Conservation (phyloP, 2,113 vertebrate species). For the Atrichornis clamosus region DNA sequence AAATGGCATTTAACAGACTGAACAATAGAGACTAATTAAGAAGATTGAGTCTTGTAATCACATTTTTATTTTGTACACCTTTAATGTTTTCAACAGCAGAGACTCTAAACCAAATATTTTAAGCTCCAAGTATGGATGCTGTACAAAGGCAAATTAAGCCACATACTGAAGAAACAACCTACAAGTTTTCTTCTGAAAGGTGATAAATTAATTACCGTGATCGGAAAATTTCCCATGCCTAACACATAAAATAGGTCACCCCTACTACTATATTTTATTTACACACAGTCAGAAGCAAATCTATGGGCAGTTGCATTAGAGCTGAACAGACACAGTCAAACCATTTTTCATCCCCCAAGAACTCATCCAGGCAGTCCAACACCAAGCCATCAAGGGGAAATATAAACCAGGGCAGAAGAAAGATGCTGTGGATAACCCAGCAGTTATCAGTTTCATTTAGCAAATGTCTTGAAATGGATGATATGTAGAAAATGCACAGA, state of each 20-base stretch:
- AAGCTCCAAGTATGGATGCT: background rate
- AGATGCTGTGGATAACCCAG: background rate
- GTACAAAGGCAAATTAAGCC: background rate
- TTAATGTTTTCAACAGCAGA: background rate
- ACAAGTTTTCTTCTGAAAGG: background rate
- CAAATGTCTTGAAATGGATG: background rate
- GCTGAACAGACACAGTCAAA: background rate
- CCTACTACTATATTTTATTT: background rate
- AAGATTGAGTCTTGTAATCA: background rate
- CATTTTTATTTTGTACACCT: background rate
- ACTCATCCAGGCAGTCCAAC: background rate
- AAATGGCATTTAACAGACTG: background rate
- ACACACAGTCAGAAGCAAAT: background rate
- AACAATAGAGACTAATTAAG: background rate
- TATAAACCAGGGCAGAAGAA: background rate
- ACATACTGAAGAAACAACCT: background rate
- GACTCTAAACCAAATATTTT: background rate
- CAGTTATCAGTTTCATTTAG: background rate
- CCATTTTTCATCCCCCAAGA: background rate
- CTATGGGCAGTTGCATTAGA: background rate
- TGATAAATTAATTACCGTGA: background rate
- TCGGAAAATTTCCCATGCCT: background rate
- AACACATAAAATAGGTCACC: background rate
- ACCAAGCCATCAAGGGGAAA: background rate
- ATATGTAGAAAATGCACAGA: background rate